Conservation (phyloP, 1,140 invertebrate species). For the Polypedilum pembai region DNA sequence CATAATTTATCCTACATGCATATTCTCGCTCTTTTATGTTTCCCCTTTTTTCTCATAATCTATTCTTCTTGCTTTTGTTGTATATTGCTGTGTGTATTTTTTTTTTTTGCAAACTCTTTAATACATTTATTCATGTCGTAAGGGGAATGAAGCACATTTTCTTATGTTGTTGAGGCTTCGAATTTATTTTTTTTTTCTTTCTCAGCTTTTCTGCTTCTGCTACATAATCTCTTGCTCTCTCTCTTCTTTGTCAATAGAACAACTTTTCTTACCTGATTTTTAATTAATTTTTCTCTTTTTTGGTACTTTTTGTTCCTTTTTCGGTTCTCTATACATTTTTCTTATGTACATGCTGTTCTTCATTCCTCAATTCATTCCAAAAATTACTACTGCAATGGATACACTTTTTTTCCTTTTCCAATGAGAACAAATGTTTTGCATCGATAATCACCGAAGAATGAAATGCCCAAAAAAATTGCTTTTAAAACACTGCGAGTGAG, state of each 20-base stretch:
- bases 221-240: conserved; percentile 22
- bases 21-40: neutral
- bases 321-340: neutral
- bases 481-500: too few relatives aligned
- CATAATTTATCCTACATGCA: neutral
- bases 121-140: neutral
- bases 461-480: neutral
- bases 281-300: conserved; percentile 20
- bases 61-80: conserved; percentile 22
- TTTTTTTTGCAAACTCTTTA: conserved; percentile 25
- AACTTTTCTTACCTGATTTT: conserved; percentile 27
- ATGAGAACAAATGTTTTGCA: conserved; percentile 19
- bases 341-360: neutral
- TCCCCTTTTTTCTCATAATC: conserved; percentile 26
- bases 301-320: neutral
- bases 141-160: neutral
- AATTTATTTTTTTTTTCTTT: neutral
- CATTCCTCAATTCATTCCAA: neutral
- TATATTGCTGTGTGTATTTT: neutral
- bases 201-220: neutral
- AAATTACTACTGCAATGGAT: neutral
- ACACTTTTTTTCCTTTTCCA: neutral
- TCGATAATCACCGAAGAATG: conserved; percentile 21
- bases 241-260: conserved; percentile 23
- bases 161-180: conserved; percentile 5